Evolutionary conservation across 2,888 invertebrate genomes (phyloP), one percentile per base, ranked within the genome.

Genomic region (Smittia aterrima): DNA sequence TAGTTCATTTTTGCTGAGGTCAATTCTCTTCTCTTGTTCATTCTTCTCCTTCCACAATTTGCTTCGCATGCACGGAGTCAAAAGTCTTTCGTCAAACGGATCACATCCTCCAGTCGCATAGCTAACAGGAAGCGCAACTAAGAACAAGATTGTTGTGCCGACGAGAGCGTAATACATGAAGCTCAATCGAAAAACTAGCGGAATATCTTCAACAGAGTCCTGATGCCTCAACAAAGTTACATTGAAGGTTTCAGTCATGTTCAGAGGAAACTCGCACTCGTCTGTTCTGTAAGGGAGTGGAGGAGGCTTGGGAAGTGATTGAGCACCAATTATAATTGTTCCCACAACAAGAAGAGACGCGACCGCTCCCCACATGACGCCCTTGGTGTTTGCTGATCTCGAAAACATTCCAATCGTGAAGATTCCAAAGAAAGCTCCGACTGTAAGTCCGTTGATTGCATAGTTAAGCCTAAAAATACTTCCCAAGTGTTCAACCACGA

Each of bases 81-180:
- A 66, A 24, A 77, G 67, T 41, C 68, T 71, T 66, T 76, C 77
- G 68, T 77, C 77, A 22, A 76, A 72, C 13, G 47, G 47, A 16
- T 75, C 62, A 16, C 74, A 74, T 9, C 75, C 76, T 25, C 77
- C 77, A 18, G 87, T 87, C 64, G 88, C 77, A 77, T 87, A 87
- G 78, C 90, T 90, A 80, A 89, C 86, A 11, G 87, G 81, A 3
- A 88, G 81, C 0, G 88, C 89, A 7, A 89, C 85, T 1, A 88
- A 79, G 1, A 90, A 82, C 0, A 87, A 86, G 0, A 87, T 83
- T 0, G 86, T 77, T 0, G 86, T 86, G 0, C 90, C 90, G 1
- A 89, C 85, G 13, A 87, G 82, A 0, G 88, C 87, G 78, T 90
- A 90, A 82, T 89, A 90, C 76, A 90, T 87, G 80, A 90, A 90